These are phyloP conservation scores for Chiloscyllium punctatum DNA, from an alignment of 2,797 vertebrate genomes.

Conservation along the genomic window DNA sequence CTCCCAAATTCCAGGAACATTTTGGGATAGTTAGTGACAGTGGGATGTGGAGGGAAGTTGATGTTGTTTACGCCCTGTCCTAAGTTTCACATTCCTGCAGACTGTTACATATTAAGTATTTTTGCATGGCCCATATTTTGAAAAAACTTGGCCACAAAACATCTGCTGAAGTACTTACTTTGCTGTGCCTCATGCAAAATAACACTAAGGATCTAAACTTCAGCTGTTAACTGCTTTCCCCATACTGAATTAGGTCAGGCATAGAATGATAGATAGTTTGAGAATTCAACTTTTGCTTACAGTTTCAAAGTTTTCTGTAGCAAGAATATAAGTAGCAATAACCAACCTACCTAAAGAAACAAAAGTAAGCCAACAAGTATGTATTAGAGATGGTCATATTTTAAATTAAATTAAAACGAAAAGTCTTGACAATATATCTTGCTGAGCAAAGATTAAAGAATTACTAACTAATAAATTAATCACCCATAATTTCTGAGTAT, in stretches of 20 bases:
- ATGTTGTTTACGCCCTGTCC: slow-evolving; percentile 58
- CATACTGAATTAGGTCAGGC: background rate
- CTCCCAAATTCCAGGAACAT: background rate
- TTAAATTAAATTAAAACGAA: background rate
- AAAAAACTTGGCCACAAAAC: slow-evolving; percentile 52
- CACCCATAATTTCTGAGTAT: background rate
- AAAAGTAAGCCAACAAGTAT: background rate
- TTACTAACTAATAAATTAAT: background rate
- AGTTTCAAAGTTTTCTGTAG: background rate
- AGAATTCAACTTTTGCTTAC: background rate
- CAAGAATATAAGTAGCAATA: slow-evolving; percentile 41
- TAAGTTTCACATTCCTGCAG: slow-evolving; percentile 44
- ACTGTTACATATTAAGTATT: slow-evolving; percentile 40
- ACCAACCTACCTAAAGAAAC: background rate
- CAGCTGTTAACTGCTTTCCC: slow-evolving; percentile 43
- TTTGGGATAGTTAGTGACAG: background rate
- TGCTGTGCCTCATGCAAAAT: slow-evolving; percentile 47
- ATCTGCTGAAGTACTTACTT: slow-evolving; percentile 54
- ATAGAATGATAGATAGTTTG: background rate
- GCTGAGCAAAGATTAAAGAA: background rate
- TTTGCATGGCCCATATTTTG: slow-evolving; percentile 48
- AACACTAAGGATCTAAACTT: slow-evolving; percentile 43
- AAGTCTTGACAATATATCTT: background rate
- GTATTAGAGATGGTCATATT: background rate
- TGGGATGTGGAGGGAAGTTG: slow-evolving; percentile 56